Conservation (phyloP, 2,888 invertebrate genomes). For the Sipha maydis region DNA sequence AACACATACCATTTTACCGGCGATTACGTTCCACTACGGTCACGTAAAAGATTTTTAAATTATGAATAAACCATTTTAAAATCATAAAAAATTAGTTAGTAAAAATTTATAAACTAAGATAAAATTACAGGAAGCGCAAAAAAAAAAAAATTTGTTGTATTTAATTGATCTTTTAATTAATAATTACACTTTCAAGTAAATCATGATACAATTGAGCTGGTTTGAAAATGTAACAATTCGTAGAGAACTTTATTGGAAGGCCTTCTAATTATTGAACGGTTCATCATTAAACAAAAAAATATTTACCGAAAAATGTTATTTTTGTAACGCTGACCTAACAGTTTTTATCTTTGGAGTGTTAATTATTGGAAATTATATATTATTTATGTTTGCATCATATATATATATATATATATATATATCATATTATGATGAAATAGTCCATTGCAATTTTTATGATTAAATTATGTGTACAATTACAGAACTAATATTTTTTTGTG, state of each 20-base stretch:
- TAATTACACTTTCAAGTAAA: not conserved
- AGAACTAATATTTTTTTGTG: too few relatives aligned
- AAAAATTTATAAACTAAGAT: not conserved
- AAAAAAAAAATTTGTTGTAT: not conserved
- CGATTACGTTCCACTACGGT: too few relatives aligned
- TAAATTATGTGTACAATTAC: too few relatives aligned
- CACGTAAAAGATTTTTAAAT: too few relatives aligned
- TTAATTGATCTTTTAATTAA: not conserved
- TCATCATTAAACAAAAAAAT: slow-evolving; percentile 13
- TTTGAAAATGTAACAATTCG: not conserved
- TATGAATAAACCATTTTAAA: not conserved
- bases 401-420: too few relatives aligned
- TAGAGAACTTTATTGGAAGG: not conserved
- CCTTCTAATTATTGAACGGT: not conserved
- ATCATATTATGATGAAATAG: too few relatives aligned
- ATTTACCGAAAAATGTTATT: slow-evolving; percentile 12
- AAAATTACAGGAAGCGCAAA: not conserved
- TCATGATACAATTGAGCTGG: not conserved
- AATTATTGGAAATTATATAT: not conserved
- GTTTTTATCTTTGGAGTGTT: not conserved
- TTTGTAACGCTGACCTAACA: not conserved
- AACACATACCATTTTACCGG: too few relatives aligned
- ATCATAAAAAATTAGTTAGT: not conserved
- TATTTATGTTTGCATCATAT: not conserved
- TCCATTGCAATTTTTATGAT: too few relatives aligned